These are phyloP conservation scores for Corythornis leucogaster DNA, from an alignment of 2,797 vertebrate genomes.

Conservation along the genomic window DNA sequence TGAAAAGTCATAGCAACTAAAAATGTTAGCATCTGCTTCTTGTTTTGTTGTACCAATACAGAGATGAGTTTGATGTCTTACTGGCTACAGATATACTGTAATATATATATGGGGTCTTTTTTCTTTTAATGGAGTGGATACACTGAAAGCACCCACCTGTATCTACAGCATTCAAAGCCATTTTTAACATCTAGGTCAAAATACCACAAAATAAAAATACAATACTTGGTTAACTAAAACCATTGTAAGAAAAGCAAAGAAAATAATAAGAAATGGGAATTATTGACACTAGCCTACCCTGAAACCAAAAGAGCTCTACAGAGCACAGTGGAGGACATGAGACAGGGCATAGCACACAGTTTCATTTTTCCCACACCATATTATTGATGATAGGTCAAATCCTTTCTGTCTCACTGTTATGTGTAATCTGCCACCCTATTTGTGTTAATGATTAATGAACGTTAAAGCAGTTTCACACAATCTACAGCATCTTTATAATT, in stretches of 20 bases:
- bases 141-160: not conserved
- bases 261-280: constrained; percentile 6
- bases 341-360: not conserved
- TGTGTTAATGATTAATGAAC: constrained; percentile 35
- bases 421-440: constrained; percentile 43
- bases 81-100: not conserved
- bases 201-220: constrained; percentile 62
- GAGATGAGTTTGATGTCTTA: not conserved
- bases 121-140: not conserved
- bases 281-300: not conserved
- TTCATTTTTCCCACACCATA: not conserved
- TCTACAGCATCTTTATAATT: not conserved
- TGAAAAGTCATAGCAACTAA: not conserved
- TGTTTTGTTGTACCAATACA: not conserved
- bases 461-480: constrained; percentile 25
- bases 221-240: constrained; percentile 16
- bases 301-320: constrained; percentile 4
- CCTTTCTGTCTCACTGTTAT: not conserved
- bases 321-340: constrained; percentile 28
- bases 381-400: constrained; percentile 9
- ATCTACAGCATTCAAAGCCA: not conserved
- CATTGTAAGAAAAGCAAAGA: not conserved
- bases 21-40: not conserved
- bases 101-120: not conserved
- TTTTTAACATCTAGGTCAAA: not conserved